A percentile compares a stretch with the other conserved stretches of the same genome.
Conservation (phyloP, 2,888 invertebrate genomes). For the Protula sp. region DNA sequence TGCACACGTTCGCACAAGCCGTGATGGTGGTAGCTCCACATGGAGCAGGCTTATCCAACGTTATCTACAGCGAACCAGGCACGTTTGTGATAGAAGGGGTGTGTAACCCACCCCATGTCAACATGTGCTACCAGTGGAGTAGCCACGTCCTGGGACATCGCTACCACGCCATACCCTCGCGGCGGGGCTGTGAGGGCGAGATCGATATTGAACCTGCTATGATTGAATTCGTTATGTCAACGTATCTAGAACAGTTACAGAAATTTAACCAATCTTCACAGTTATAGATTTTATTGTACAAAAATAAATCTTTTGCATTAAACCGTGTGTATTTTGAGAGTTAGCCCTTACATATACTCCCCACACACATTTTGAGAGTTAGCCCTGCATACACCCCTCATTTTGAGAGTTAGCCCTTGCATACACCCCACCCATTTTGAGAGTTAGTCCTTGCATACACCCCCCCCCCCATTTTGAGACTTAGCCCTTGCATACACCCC, state of each 20-base stretch:
- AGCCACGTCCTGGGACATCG: slow-evolving; percentile 18
- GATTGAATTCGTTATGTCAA: slow-evolving; percentile 4
- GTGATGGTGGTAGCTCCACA: slow-evolving; percentile 24
- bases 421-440: no score
- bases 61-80: slow-evolving; percentile 17
- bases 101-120: slow-evolving; percentile 27
- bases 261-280: no score
- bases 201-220: slow-evolving; percentile 14
- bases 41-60: slow-evolving; percentile 26
- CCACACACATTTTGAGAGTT: no score
- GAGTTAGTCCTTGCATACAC: no score
- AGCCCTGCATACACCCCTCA: no score
- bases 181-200: slow-evolving; percentile 17
- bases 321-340: no score
- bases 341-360: no score
- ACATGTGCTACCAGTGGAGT: slow-evolving; percentile 25
- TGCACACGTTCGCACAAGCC: slow-evolving; percentile 19
- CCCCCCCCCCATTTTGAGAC: no score
- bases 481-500: no score
- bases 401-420: no score
- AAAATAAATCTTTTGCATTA: no score
- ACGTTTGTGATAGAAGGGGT: slow-evolving; percentile 23
- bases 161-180: slow-evolving; percentile 20
- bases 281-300: no score
- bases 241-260: slow-evolving; percentile 8